These are phyloP conservation scores for Hippocampus abdominalis DNA, from an alignment of 2,113 vertebrate genomes.

Conservation along the genomic window DNA sequence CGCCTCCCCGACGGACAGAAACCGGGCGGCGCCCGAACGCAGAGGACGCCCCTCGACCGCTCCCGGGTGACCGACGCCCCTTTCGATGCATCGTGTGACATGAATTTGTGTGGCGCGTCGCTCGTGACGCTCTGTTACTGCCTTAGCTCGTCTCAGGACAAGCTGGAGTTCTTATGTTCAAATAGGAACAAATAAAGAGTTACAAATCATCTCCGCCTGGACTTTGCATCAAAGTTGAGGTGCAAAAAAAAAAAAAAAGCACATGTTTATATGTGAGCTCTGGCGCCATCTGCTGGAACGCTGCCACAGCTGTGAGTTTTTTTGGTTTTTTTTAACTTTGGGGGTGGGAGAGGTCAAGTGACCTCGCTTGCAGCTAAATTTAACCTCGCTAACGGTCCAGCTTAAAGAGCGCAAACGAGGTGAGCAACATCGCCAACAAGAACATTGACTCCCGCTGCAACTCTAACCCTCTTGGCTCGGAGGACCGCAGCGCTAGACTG, in stretches of 20 bases:
- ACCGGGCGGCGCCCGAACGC: conserved; percentile 17
- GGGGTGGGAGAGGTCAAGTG: not conserved
- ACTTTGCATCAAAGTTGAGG: not conserved
- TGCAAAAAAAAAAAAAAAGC: not conserved
- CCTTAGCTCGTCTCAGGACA: not conserved
- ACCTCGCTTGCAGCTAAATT: not conserved
- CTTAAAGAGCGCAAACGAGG: not conserved
- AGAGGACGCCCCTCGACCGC: not conserved
- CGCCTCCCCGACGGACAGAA: conserved; percentile 14
- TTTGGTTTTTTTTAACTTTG: not conserved
- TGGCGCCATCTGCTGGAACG: not conserved
- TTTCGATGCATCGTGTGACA: not conserved
- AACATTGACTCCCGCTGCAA: not conserved
- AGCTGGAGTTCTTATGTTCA: not conserved
- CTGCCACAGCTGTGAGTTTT: not conserved
- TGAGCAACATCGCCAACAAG: not conserved
- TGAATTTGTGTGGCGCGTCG: not conserved
- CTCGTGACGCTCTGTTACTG: not conserved
- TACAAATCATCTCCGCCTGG: not conserved
- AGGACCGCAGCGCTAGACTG: not conserved
- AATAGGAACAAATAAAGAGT: not conserved
- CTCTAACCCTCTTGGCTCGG: not conserved
- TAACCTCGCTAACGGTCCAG: not conserved
- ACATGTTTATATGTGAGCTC: not conserved
- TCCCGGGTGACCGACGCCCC: not conserved